A percentile compares a stretch with the other conserved stretches of the same genome.
These are phyloP conservation scores for Parotocinclus haroldoi DNA, from an alignment of 2,797 vertebrate genomes.

Conservation along the genomic window DNA sequence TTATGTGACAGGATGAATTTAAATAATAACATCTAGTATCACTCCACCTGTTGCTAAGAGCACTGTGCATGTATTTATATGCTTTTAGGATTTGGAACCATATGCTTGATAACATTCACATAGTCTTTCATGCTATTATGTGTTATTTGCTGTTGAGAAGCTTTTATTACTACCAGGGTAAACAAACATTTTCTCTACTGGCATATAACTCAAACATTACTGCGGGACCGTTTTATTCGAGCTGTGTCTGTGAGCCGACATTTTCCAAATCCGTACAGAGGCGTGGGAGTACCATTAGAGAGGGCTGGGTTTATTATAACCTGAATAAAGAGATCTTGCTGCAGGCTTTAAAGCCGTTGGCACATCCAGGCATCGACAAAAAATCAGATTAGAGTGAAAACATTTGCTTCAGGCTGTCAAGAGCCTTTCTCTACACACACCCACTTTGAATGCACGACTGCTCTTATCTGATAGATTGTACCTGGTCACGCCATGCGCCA, in stretches of 20 bases:
- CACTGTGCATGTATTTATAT: no score
- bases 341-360: conserved; percentile 43
- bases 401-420: conserved; percentile 40
- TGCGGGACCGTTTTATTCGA: conserved; percentile 19
- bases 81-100: no score
- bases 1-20: no score
- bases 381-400: conserved; percentile 57
- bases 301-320: conserved; percentile 44
- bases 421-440: conserved; percentile 37
- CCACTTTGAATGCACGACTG: conserved; percentile 29
- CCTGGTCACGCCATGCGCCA: no score
- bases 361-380: conserved; percentile 46
- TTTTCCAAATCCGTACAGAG: conserved; percentile 3
- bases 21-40: no score
- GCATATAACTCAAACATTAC: conserved; percentile 5
- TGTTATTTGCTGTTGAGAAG: not conserved
- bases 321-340: conserved; percentile 41
- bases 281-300: conserved; percentile 25
- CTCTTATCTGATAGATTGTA: conserved; percentile 42
- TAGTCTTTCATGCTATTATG: not conserved
- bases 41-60: no score
- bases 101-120: no score
- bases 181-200: conserved; percentile 11
- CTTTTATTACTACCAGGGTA: conserved; percentile 9
- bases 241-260: conserved; percentile 20